Base-by-base conservation (phyloP, 92 coral and sea anemone genomes). In the Phenganax subtilis region DNA sequence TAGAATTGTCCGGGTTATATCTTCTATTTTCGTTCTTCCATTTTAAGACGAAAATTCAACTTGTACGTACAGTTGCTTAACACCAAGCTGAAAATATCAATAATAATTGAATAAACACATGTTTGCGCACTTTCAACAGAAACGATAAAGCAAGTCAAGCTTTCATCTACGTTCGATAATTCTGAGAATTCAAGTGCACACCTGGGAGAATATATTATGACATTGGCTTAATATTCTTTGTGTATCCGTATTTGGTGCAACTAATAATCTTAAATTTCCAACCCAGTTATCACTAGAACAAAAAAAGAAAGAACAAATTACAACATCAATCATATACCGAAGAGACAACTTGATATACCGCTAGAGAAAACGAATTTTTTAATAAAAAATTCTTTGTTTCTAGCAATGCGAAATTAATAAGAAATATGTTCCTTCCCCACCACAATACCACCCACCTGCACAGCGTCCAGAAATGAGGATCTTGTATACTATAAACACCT, bases 381-480 rank as follows among this genome's bases (percentile, higher is more conserved):
- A 37, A 37, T 5, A 37, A 37, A 37, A 5, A 37, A 37, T 37
- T 37, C 47, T 2, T 5, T 37, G 47, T 5, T 37, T 37, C 47
- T 37, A 37, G 47, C 47, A 37, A 37, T 37, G 47, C 47, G 3
- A 37, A 37, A 2, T 37, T 14, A 59, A 14, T 59, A 59, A 20
- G 25, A 20, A 14, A 59, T 59, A 7, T 14, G 16, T 4, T 14
- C 25, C 2, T 59, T 20, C 7, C 25, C 25, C 31, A 75, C 20
- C 8, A 52, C 10, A 3, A 55, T 55, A 31, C 9, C 71, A 75
- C 90, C 10, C 66, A 96, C 99, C 99, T 96, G 88, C 93, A 89
- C 3, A 96, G 83, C 7, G 97, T 90, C 99, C 99, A 96, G 85
- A 96, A 96, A 72, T 96, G 99, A 16, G 99, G 99, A 85, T 96